phyloP scores from a whole-genome alignment of 1,140 invertebrate genomes.

The Drosophila kanapiae region DNA sequence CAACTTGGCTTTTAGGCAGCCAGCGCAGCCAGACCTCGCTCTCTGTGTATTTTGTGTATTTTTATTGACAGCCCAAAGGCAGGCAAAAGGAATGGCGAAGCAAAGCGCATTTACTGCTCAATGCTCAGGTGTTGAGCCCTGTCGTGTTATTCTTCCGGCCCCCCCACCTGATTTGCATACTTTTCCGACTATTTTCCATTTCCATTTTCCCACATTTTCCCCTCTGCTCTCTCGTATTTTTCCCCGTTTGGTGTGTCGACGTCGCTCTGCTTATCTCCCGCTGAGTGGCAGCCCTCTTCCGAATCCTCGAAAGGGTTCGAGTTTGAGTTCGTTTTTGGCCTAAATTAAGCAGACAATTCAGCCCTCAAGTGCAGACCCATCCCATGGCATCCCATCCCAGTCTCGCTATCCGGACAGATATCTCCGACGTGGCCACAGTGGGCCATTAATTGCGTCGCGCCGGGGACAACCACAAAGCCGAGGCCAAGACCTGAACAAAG shows the following conservation, averaged over 20 bases:
- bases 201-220: slow-evolving; percentile 7
- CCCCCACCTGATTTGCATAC: slow-evolving; percentile 70
- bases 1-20: slow-evolving; percentile 73
- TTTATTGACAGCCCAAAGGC: slow-evolving; percentile 58
- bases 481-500: slow-evolving; percentile 65
- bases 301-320: slow-evolving; percentile 48
- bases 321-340: slow-evolving; percentile 15
- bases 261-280: slow-evolving; percentile 52
- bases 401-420: slow-evolving; percentile 23
- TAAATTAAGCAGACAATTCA: slow-evolving; percentile 62
- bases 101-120: slow-evolving; percentile 75
- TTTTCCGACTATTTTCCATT: slow-evolving; percentile 76
- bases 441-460: slow-evolving; percentile 63
- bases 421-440: slow-evolving; percentile 27
- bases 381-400: slow-evolving; percentile 3
- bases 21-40: background rate
- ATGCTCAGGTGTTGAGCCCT: slow-evolving; percentile 72
- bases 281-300: slow-evolving; percentile 48
- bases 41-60: slow-evolving; percentile 39
- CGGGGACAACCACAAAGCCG: slow-evolving; percentile 57
- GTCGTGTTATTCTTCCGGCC: slow-evolving; percentile 55
- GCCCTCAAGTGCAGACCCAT: slow-evolving; percentile 42
- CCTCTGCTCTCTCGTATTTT: background rate
- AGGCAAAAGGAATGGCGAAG: slow-evolving; percentile 40
- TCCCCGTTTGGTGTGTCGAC: background rate